phyloP scores from a whole-genome alignment of 2,797 vertebrate species.

The Chaenodraco wilsoni region DNA sequence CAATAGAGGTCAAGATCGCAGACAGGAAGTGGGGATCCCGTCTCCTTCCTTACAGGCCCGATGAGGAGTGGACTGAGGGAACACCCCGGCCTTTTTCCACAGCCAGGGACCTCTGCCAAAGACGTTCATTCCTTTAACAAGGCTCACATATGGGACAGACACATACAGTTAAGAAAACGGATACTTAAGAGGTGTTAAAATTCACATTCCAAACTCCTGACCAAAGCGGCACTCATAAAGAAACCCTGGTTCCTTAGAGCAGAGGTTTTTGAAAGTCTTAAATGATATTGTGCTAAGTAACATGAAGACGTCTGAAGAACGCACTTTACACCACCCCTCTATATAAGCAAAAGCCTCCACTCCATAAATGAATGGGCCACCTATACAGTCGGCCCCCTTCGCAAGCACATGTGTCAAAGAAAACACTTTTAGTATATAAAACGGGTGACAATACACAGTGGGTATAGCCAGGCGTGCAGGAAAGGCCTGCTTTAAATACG shows the following conservation, averaged over 20 bases:
- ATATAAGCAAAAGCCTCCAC: slow-evolving; percentile 58
- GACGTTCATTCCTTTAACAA: slow-evolving; percentile 23
- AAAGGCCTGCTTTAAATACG: slow-evolving; percentile 62
- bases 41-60: slow-evolving; percentile 65
- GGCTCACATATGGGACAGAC: slow-evolving; percentile 38
- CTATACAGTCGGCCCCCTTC: slow-evolving; percentile 47
- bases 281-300: slow-evolving; percentile 64
- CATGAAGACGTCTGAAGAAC: slow-evolving; percentile 50
- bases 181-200: slow-evolving; percentile 68
- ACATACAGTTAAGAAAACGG: slow-evolving; percentile 59
- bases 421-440: slow-evolving; percentile 58
- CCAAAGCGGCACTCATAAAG: slow-evolving; percentile 51
- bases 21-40: slow-evolving; percentile 79
- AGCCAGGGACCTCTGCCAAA: slow-evolving; percentile 29
- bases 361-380: slow-evolving; percentile 60
- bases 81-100: slow-evolving; percentile 63
- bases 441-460: slow-evolving; percentile 55
- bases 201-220: slow-evolving; percentile 76
- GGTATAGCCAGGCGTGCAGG: slow-evolving; percentile 41
- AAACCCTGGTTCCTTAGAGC: slow-evolving; percentile 34
- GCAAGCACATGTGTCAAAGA: slow-evolving; percentile 60
- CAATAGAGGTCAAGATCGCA: slow-evolving; percentile 53
- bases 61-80: slow-evolving; percentile 60
- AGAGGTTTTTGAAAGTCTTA: slow-evolving; percentile 29
- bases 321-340: slow-evolving; percentile 43